These are phyloP conservation scores for Tetramorium simillimum DNA, from an alignment of 1,140 invertebrate genomes.

Conservation along the genomic window DNA sequence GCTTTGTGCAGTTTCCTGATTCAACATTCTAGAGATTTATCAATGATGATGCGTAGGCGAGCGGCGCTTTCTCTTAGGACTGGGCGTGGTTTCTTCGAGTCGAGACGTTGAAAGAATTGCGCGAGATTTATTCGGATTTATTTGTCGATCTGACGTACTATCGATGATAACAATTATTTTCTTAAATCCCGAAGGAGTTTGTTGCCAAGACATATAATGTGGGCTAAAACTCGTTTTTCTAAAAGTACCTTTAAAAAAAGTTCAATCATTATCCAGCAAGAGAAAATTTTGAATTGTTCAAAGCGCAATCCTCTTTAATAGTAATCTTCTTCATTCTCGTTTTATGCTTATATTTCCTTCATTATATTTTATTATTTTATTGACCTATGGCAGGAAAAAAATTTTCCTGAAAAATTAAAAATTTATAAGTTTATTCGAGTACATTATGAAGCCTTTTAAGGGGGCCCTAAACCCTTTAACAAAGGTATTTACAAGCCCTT, in stretches of 20 bases:
- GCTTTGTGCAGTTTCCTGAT: neutral
- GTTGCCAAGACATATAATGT: neutral
- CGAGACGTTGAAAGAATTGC: neutral
- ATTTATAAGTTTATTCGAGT: neutral
- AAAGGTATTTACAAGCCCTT: neutral
- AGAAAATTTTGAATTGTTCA: neutral
- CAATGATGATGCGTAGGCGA: constrained; percentile 51
- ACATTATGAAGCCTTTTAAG: constrained; percentile 40
- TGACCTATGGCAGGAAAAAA: neutral
- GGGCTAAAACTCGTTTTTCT: neutral
- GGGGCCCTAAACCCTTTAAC: constrained; percentile 27
- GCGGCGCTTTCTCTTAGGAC: constrained; percentile 58
- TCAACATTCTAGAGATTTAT: constrained; percentile 22
- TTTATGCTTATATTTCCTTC: neutral
- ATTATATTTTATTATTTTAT: too few relatives aligned
- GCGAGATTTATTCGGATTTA: constrained; percentile 17
- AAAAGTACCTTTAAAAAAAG: neutral
- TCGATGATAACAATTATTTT: constrained; percentile 16
- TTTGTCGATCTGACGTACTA: neutral
- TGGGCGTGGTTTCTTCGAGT: constrained; percentile 55
- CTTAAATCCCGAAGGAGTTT: constrained; percentile 18
- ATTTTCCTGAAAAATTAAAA: neutral
- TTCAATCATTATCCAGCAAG: neutral
- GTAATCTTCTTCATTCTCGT: neutral
- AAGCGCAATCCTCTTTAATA: neutral